phyloP scores from a whole-genome alignment of 1,140 invertebrate genomes.

The Heliconius hewitsoni region DNA sequence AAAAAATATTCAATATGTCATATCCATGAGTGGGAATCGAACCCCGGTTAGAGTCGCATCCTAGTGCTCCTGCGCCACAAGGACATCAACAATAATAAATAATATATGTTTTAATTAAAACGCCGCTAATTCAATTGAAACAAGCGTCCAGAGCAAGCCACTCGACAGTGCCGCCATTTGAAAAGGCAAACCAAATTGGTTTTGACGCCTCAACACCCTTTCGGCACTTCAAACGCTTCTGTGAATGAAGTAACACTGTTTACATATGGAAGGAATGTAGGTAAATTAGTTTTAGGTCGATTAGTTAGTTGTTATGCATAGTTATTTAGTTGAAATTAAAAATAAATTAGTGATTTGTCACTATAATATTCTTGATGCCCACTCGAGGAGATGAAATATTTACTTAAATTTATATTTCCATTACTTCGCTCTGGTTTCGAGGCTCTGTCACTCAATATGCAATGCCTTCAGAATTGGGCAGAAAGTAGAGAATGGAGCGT shows the following conservation, averaged over 20 bases:
- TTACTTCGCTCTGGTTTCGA: too few species aligned
- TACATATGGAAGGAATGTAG: neutral
- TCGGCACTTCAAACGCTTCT: constrained; percentile 31
- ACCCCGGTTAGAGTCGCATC: too few species aligned
- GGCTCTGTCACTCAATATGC: too few species aligned
- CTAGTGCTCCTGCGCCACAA: too few species aligned
- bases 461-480: too few species aligned
- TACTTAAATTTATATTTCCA: too few species aligned
- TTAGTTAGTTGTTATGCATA: neutral
- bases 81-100: neutral
- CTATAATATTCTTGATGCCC: neutral
- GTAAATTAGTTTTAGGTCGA: neutral
- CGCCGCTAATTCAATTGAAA: neutral
- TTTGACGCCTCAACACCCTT: constrained; percentile 38
- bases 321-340: too few species aligned
- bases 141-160: constrained; percentile 10
- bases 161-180: constrained; percentile 31
- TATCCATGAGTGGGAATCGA: too few species aligned
- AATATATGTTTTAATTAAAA: constrained; percentile 5
- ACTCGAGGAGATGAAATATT: too few species aligned
- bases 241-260: constrained; percentile 8
- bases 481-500: too few species aligned
- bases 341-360: neutral
- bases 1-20: too few species aligned
- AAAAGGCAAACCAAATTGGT: constrained; percentile 39